Evolutionary conservation across 2,888 invertebrate species (phyloP).

Genomic region (Resseliella maxima): DNA sequence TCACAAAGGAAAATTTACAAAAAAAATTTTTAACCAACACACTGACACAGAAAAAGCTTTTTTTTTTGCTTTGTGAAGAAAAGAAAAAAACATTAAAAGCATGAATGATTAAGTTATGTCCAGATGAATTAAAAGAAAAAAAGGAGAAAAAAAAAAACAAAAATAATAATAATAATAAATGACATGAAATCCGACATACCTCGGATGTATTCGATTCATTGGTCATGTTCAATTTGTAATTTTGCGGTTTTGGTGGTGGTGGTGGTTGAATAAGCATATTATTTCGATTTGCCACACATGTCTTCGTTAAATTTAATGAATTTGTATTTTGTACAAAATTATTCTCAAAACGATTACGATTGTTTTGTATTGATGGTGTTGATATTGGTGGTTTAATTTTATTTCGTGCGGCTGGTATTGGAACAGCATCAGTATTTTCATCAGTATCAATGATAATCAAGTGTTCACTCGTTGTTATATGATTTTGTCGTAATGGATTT

Average conservation of each 20-base stretch:
- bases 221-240: slow-evolving; percentile 6
- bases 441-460: slow-evolving; percentile 19
- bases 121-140: background rate
- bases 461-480: background rate
- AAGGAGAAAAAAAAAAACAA: background rate
- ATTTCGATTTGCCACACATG: slow-evolving; percentile 60
- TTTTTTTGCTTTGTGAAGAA: background rate
- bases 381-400: background rate
- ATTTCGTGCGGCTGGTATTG: background rate
- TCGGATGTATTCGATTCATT: slow-evolving; percentile 27
- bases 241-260: slow-evolving; percentile 56
- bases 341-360: slow-evolving; percentile 57
- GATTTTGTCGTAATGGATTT: slow-evolving; percentile 8
- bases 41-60: background rate
- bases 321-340: slow-evolving; percentile 58
- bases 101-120: background rate
- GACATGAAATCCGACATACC: background rate
- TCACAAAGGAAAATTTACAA: too few species aligned
- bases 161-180: background rate
- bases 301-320: slow-evolving; percentile 56
- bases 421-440: background rate
- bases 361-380: background rate
- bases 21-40: background rate
- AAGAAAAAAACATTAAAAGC: background rate
- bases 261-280: slow-evolving; percentile 62